Conservation (phyloP, 1,140 invertebrate genomes). For the Drosophila tropicalis region DNA sequence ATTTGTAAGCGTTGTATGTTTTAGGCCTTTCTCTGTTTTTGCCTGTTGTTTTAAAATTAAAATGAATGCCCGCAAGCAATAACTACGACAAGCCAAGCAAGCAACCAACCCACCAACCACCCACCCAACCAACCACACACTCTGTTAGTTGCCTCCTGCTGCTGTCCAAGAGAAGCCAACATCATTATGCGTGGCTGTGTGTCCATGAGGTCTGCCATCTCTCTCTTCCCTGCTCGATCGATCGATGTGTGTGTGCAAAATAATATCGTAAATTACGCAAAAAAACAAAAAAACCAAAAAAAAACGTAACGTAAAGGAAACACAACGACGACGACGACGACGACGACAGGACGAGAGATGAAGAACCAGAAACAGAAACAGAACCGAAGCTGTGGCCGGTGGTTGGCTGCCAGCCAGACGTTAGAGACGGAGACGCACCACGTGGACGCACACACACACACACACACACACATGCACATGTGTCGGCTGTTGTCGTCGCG, state of each 20-base stretch:
- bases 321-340: conserved; percentile 29
- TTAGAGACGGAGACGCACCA: conserved; percentile 46
- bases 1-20: conserved; percentile 79
- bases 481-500: conserved; percentile 15
- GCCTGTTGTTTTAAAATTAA: conserved; percentile 81
- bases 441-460: conserved; percentile 45
- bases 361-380: conserved; percentile 1
- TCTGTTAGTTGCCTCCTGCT: conserved; percentile 33
- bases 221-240: conserved; percentile 1
- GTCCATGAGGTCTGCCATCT: conserved; percentile 42
- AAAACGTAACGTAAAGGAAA: conserved; percentile 23
- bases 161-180: conserved; percentile 80
- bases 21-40: conserved; percentile 62
- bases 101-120: conserved; percentile 31
- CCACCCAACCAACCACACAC: conserved; percentile 22
- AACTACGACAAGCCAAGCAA: conserved; percentile 69
- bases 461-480: conserved; percentile 23
- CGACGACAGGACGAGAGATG: background rate
- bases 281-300: conserved; percentile 73
- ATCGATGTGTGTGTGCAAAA: conserved; percentile 63
- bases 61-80: conserved; percentile 81
- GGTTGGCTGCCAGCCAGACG: conserved; percentile 71
- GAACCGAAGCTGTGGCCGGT: conserved; percentile 44
- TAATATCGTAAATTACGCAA: conserved; percentile 82
- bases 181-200: conserved; percentile 80